Conservation (phyloP, 2,888 invertebrate genomes). For the Oegoconia quadripuncta region DNA sequence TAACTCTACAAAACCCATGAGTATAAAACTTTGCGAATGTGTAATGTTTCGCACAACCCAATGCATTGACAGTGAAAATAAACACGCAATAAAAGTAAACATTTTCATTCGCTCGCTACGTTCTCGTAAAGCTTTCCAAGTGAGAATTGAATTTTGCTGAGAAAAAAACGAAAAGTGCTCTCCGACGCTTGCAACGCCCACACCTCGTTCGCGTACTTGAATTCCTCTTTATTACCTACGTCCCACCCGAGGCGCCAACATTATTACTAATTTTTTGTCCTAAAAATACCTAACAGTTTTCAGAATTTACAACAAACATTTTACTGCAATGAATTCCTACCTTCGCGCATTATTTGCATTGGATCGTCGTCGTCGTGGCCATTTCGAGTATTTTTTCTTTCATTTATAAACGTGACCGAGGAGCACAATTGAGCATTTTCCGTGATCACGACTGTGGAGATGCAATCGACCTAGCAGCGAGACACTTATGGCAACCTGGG, state of each 20-base stretch:
- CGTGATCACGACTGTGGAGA: conserved; percentile 52
- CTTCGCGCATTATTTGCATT: conserved; percentile 56
- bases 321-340: conserved; percentile 39
- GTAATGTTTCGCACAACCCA: conserved; percentile 35
- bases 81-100: conserved; percentile 42
- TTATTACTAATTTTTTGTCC: conserved; percentile 4
- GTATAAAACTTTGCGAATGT: conserved; percentile 10
- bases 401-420: conserved; percentile 62
- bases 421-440: conserved; percentile 47
- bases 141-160: conserved; percentile 46
- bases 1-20: conserved; percentile 24
- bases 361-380: conserved; percentile 37
- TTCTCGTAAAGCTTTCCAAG: conserved; percentile 50
- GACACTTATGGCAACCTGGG: too few species aligned
- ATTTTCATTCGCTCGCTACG: conserved; percentile 40
- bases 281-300: conserved; percentile 19
- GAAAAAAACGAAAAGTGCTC: conserved; percentile 33
- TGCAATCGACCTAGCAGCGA: not conserved
- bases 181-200: conserved; percentile 37
- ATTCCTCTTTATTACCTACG: conserved; percentile 43
- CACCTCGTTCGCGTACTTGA: conserved; percentile 43
- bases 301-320: conserved; percentile 30
- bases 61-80: conserved; percentile 31
- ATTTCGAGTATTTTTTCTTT: conserved; percentile 36
- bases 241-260: conserved; percentile 25